phyloP scores from a whole-genome alignment of 2,797 vertebrate genomes.

The Morus bassanus region DNA sequence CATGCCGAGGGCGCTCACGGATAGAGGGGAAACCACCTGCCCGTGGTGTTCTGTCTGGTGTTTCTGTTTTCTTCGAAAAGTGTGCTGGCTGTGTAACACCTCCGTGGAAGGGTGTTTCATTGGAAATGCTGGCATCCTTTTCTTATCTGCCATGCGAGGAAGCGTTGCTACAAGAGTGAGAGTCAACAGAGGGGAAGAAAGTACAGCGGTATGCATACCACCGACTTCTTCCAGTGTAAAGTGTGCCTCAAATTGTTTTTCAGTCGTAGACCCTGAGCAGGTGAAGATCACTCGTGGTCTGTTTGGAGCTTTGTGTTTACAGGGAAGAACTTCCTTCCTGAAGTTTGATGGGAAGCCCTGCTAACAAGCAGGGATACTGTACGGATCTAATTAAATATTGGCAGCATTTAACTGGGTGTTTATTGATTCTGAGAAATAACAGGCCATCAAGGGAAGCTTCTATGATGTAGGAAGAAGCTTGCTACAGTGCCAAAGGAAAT shows the following conservation, averaged over 20 bases:
- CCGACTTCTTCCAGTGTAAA: background rate
- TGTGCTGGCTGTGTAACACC: too few relatives aligned
- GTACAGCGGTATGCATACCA: background rate
- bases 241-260: background rate
- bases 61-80: background rate
- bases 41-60: background rate
- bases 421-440: background rate
- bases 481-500: background rate
- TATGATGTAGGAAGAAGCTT: background rate
- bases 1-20: background rate
- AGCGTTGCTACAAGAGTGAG: background rate
- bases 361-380: background rate
- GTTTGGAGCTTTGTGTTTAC: background rate
- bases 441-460: background rate
- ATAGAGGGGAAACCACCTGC: background rate
- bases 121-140: background rate
- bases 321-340: conserved; percentile 37
- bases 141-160: background rate
- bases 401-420: conserved; percentile 1
- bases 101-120: background rate
- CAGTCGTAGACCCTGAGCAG: background rate
- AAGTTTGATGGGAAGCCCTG: background rate
- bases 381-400: background rate
- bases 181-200: background rate
- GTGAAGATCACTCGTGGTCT: background rate